Evolutionary conservation across 1,140 invertebrate genomes (phyloP), one percentile per base, ranked within the genome.

Genomic region (Eupristina koningsbergeri): DNA sequence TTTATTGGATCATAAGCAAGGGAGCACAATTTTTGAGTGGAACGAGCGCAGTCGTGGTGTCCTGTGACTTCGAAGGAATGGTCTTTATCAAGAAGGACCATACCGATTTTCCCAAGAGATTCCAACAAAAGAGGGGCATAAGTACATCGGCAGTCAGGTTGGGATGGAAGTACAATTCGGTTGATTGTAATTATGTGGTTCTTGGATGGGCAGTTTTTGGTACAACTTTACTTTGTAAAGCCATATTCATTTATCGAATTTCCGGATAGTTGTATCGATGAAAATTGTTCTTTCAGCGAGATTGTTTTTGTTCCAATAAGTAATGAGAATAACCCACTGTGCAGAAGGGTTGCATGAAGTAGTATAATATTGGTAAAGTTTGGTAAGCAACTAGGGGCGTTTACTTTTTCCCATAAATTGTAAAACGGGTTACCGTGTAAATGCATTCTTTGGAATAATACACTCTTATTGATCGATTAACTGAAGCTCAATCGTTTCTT

Each of bases 1-100:
- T 5, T 74, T 61, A 81, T 81, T 81, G 50, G 26, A 81, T 81
- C 74, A 73, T 31, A 19, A n/a, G 36, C 19, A 2, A 19, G n/a
- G 11, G 13, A n/a, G 36, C 34, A 47, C 0, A 6, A 31, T n/a
- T 3, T 47, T 47, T 29, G 7, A 9, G 69, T n/a, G 39, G 26
- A 34, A 73, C 1, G 45, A n/a, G 73, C 29, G 47, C 15, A 29
- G 0, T 19, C 3, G 19, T 6, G 11, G 64, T 50, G 61, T 69
- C n/a, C 26, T 29, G 9, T 47, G 31, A 45, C 34, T 63, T 19
- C 11, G 53, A 63, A 31, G 61, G 39, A 39, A 61, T 17, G 76
- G 34, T 13, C 3, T 69, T 79, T 79, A 79, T 69, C 77, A 63
- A 39, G 6, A 79, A 34, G 77, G 3, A 53, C n/a, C 34, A 36